Evolutionary conservation across 2,113 vertebrate species (phyloP).

Genomic region (Andinoacara biseriatus): DNA sequence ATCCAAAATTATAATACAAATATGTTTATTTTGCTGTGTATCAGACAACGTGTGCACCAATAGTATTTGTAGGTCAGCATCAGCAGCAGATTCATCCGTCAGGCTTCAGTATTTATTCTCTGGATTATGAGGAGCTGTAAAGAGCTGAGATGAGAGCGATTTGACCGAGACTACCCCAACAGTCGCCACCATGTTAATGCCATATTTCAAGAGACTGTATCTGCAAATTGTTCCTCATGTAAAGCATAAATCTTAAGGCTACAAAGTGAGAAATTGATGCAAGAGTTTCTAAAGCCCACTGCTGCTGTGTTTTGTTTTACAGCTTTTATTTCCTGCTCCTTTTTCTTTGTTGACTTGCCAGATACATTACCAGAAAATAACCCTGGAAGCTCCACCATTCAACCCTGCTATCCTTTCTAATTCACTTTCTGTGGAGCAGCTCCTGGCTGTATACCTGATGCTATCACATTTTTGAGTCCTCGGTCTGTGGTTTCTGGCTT

Average conservation of each 20-base stretch:
- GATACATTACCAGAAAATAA: slow-evolving; percentile 7
- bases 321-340: background rate
- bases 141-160: background rate
- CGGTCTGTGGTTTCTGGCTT: slow-evolving; percentile 6
- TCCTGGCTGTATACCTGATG: slow-evolving; percentile 21
- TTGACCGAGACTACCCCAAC: rapidly evolving
- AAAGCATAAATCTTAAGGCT: background rate
- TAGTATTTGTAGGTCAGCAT: background rate
- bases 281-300: background rate
- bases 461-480: slow-evolving; percentile 18
- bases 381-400: slow-evolving; percentile 9
- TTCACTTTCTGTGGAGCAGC: background rate
- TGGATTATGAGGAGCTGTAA: background rate
- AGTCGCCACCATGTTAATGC: background rate
- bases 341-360: slow-evolving; percentile 1
- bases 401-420: slow-evolving; percentile 6
- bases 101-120: background rate
- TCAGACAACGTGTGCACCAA: background rate
- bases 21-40: background rate
- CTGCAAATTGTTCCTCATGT: background rate
- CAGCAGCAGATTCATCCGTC: background rate
- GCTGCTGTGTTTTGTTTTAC: background rate
- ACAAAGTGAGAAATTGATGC: background rate
- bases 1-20: too few relatives aligned
- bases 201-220: background rate